Evolutionary conservation across 2,888 invertebrate species (phyloP), one percentile per base, ranked within the genome.

Genomic region (Saturnia japonica): DNA sequence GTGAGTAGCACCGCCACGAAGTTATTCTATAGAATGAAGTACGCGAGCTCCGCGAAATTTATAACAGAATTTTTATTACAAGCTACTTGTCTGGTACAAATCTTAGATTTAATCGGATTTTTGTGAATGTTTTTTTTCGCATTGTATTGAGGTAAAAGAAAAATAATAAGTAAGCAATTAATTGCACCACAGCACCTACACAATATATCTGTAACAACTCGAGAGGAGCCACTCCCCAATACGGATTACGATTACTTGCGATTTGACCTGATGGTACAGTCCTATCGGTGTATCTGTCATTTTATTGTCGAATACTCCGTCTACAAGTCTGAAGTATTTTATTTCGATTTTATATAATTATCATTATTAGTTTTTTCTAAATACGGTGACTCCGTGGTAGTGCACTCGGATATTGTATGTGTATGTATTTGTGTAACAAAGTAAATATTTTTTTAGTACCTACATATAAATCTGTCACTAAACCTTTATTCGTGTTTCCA

Each of bases 191-290:
- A 70, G 75, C 78, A 79, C 57, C 28, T 4, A 28, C 77, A 47
- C 42, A 16, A 43, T 69, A 72, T 78, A 80, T 79, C 77, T 77
- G 71, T 76, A 80, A 78, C 77, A 75, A 68, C 74, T 73, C 74
- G 72, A 74, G 75, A 72, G 75, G 74, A 74, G 78, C 80, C 81
- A 72, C 81, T 76, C 81, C 83, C 78, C 72, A 82, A 85, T 84
- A 79, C 74, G 74, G 76, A 78, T 82, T 81, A 78, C 78, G 75
- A 73, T 75, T 77, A 71, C 72, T 54, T 73, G 75, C 78, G 76
- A 77, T 80, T 78, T 75, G 66, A 74, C 70, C 67, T 25, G 71
- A 73, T 71, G 73, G 75, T 78, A 68, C 28, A 45, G 34, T 64
- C 64, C 11, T 8, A 11, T 11, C 16, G n/a, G 11, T n/a, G 40